Base-by-base conservation (phyloP, 2,888 invertebrate species). In the Coecobrya sp. region DNA sequence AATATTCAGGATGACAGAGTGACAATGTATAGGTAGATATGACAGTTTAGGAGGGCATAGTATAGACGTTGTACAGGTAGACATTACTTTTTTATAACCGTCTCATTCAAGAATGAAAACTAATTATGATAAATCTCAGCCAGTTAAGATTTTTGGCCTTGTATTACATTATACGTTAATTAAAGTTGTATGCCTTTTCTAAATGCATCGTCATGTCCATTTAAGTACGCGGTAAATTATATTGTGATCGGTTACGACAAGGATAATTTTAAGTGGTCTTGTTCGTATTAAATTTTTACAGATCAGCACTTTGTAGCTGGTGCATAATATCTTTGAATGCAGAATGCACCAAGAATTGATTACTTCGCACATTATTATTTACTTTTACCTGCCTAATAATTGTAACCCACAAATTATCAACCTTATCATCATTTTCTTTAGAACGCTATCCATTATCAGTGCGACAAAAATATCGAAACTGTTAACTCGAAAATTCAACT, bases 131-230 rank as follows among this genome's bases (percentile, higher is more conserved):
- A 73, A 36, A 22, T 19, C 19, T 73, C 42, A 73, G 42, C 25
- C 16, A 16, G 27, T 42, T 73, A 73, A 1, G 36, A 13, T 16
- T 19, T 22, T 73, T 42, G 42, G 19, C 73, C 73, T 73, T 73
- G 73, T 25, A 19, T 36, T n/a, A 36, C 73, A 73, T 73, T 36
- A 16, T 42, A 19, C n/a, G 25, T 19, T 73, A 73, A 73, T 73
- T 73, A 73, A 42, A 42, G 7, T 36, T 73, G 2, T 73, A 73
- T 62, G n/a, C 19, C n/a, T 42, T 3, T 36, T 36, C 19, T 19
- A 42, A 73, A 42, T 73, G 73, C 42, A 16, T n/a, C 42, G 42
- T n/a, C 42, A 73, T 73, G 42, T 73, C 73, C 73, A 62, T 62
- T 25, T 62, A 10, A 73, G 19, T 73, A 42, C 22, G 73, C n/a